A percentile compares a stretch with the other conserved stretches of the same genome.
Evolutionary conservation across 2,113 vertebrate genomes (phyloP).

Genomic region (Pachyramphus minor): DNA sequence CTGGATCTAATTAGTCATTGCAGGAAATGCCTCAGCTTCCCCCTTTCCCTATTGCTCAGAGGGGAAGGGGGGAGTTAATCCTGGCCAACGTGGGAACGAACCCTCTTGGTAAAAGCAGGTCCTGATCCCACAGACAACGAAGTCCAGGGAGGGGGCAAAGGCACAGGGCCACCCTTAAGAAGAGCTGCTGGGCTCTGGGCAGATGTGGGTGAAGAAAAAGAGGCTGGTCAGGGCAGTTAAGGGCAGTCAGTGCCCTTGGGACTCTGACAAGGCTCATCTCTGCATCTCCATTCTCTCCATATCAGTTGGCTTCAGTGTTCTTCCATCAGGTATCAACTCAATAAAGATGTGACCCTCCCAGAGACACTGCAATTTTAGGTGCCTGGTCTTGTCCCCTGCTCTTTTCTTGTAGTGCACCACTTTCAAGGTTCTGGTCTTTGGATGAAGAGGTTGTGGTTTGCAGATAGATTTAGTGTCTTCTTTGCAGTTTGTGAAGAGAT

Average conservation of each 20-base stretch:
- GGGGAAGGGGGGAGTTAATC: neutral
- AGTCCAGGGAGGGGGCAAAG: fast-evolving
- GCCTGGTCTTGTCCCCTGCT: neutral
- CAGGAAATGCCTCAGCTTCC: neutral
- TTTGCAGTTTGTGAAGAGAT: fast-evolving
- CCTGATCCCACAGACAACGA: neutral
- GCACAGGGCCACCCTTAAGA: neutral
- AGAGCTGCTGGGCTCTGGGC: neutral
- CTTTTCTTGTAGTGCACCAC: neutral
- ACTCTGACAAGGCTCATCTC: neutral
- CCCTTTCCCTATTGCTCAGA: neutral
- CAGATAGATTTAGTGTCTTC: neutral
- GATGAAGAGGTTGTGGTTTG: neutral
- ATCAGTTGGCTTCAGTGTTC: neutral
- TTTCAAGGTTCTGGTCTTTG: neutral
- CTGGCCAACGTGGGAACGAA: neutral
- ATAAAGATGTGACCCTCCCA: neutral
- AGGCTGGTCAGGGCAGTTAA: neutral
- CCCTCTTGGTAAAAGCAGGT: neutral
- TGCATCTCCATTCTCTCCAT: neutral
- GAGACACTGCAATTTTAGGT: neutral
- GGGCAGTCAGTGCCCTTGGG: neutral
- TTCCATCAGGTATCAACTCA: neutral
- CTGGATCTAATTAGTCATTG: neutral
- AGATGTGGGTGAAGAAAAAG: neutral